Evolutionary conservation across 2,888 invertebrate species (phyloP).

Genomic region (Formica aserva): DNA sequence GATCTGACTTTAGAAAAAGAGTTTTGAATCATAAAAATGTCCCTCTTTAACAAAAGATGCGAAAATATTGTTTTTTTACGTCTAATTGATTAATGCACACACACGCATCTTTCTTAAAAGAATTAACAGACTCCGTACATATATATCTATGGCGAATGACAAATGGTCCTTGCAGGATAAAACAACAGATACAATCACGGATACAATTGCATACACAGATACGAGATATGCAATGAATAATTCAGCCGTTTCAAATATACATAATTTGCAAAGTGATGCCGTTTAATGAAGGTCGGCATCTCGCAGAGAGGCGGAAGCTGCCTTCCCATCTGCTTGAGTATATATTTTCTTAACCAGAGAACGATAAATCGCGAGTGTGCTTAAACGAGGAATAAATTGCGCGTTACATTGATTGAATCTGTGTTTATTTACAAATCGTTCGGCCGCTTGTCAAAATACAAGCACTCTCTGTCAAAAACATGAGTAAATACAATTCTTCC

Average conservation of each 20-base stretch:
- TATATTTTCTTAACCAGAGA: slow-evolving; percentile 65
- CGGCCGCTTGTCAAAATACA: neutral
- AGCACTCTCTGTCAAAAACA: neutral
- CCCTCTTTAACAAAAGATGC: neutral
- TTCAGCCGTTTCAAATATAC: slow-evolving; percentile 5
- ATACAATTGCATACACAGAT: neutral
- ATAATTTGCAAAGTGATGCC: neutral
- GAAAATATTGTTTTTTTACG: neutral
- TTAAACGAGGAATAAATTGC: slow-evolving; percentile 50
- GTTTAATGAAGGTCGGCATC: slow-evolving; percentile 38
- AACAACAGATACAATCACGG: neutral
- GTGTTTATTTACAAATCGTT: slow-evolving; percentile 51
- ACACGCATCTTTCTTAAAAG: neutral
- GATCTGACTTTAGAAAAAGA: neutral
- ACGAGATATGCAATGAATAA: slow-evolving; percentile 18
- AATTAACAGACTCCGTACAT: neutral
- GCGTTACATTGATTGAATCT: slow-evolving; percentile 20
- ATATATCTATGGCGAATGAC: neutral
- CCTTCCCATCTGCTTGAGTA: slow-evolving; percentile 69
- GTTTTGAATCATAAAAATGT: neutral
- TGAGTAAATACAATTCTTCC: slow-evolving; percentile 5
- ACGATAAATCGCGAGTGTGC: slow-evolving; percentile 26
- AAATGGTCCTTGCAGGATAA: neutral
- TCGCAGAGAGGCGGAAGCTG: slow-evolving; percentile 59
- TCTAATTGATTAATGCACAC: neutral